Evolutionary conservation across 2,797 vertebrate genomes (phyloP), one percentile per base, ranked within the genome.

Genomic region (Myotis vivesi): DNA sequence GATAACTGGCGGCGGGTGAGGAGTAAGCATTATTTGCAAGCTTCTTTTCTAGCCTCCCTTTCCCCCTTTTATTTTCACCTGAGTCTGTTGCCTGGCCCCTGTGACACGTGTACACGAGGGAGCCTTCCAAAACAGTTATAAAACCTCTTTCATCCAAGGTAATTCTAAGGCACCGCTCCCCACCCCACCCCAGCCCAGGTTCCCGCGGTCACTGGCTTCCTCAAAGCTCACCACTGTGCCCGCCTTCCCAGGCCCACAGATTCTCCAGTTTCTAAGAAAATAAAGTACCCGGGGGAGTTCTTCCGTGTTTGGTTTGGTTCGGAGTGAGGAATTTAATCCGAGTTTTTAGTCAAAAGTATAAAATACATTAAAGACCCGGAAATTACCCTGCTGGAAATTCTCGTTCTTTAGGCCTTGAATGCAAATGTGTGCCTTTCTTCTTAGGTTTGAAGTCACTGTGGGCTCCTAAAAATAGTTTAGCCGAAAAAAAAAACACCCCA

Each of bases 11-110:
- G 0, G 46, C 46, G 2, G 4, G 15, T 80, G 62, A n/a, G 3
- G 38, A 7, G 66, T 0, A 44, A 80, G 44, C 75, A 0, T 71
- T 38, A 71, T 46, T 51, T 28, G 41, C n/a, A 41, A n/a, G 19
- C 4, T 81, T 77, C 69, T 95, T 86, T 92, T 68, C 41, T 62
- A 81, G 12, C 25, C 57, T 89, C 38, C 41, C 13, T 57, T 41
- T 55, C 8, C 25, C 8, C 2, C 19, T n/a, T 91, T 92, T 64
- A 87, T 77, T 94, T 94, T 80, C 89, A 91, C 55, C 41, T 46
- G 15, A 55, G 69, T 64, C 30, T 88, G 38, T 69, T 62, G 77
- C 62, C 75, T 86, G 46, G 36, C 68, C 28, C 82, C 28, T 36
- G 55, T 83, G 87, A 92, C 49, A 44, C 0, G 1, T 28, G 76